Evolutionary conservation across 1,140 invertebrate genomes (phyloP), one percentile per base, ranked within the genome.

Genomic region (Drosophila micromelanica): DNA sequence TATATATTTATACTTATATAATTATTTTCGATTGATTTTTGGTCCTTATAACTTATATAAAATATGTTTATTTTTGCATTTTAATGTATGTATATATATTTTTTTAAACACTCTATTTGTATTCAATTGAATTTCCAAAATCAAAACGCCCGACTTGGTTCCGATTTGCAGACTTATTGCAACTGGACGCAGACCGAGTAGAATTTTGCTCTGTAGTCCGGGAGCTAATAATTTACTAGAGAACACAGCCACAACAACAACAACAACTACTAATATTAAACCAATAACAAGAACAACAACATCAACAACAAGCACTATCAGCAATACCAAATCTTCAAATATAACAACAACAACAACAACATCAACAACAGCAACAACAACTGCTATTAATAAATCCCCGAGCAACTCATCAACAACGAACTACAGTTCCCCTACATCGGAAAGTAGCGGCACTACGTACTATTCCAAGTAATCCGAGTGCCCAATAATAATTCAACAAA

Each of bases 161-260:
- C 35, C 51, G 70, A 71, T 68, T 85, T 90, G 48, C 90, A 92
- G 91, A 81, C 91, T 91, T 32, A 78, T 92, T 76, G 73, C 80
- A 61, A 92, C 89, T 71, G 91, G 91, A 76, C 91, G 91, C 75
- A 90, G 91, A 59, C 91, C 91, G 49, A 92, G 91, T 91, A 89
- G 78, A 90, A 71, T 92, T 69, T 80, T 92, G 67, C 85, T 90
- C 74, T 78, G 79, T 80, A 92, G 80, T 79, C 82, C 91, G 46
- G 82, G 79, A 79, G 72, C 84, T 71, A 76, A 65, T 72, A 86
- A 72, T 68, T 82, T 82, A 43, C 76, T 90, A 79, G 81, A 76
- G 54, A 73, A 80, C 60, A 62, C 70, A 69, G 54, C 63, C 68
- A 71, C 56, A 61, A 56, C 67, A 69, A 43, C 65, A 65, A 60